Evolutionary conservation across 2,113 vertebrate genomes (phyloP).

Genomic region (Echinops telfairi): DNA sequence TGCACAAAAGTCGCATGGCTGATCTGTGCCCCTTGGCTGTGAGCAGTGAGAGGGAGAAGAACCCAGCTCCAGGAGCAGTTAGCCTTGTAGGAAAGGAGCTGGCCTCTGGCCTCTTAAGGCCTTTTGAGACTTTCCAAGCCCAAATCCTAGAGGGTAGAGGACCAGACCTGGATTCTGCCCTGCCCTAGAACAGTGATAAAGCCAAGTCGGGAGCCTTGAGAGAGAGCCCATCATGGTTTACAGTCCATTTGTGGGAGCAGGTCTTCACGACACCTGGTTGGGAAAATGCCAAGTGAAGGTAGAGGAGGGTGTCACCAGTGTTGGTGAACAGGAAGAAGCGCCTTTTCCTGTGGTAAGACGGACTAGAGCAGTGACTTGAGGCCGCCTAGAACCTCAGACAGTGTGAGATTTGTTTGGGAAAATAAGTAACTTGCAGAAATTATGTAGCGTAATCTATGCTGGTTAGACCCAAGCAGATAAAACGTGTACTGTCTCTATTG

Average conservation of each 20-base stretch:
- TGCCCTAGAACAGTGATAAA: neutral
- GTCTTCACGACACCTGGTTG: neutral
- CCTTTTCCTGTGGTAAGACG: neutral
- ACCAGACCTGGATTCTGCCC: neutral
- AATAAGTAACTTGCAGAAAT: too few relatives aligned
- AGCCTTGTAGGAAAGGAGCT: neutral
- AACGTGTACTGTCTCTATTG: neutral
- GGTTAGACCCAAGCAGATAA: neutral
- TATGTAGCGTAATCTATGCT: neutral
- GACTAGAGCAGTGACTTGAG: too few relatives aligned
- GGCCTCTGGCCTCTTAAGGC: too few relatives aligned
- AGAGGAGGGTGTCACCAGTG: neutral
- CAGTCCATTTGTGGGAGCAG: neutral
- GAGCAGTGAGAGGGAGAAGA: neutral
- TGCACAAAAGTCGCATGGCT: neutral
- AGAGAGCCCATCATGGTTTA: neutral
- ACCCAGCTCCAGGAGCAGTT: neutral
- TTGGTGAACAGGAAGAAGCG: neutral
- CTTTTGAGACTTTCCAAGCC: neutral
- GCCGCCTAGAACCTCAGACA: too few relatives aligned
- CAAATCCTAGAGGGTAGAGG: neutral
- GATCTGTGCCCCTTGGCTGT: neutral
- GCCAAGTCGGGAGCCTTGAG: neutral
- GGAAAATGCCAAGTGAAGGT: neutral
- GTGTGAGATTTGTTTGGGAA: too few relatives aligned